Evolutionary conservation across 2,888 invertebrate species (phyloP).

Genomic region (Conomelus anceps): DNA sequence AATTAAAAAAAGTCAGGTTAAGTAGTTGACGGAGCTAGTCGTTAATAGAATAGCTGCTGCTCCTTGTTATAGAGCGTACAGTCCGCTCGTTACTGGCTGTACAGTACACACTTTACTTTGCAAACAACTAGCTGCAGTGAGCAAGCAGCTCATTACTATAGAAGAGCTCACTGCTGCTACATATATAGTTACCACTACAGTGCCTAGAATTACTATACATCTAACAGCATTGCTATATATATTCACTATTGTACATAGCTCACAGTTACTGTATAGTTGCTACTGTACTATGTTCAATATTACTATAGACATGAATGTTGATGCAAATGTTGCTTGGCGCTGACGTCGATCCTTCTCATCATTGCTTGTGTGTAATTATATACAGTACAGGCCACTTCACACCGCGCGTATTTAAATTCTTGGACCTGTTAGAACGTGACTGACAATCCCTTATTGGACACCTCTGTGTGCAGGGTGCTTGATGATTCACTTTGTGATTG

Average conservation of each 20-base stretch:
- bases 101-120: not conserved
- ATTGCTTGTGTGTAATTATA: not conserved
- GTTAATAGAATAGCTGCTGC: not conserved
- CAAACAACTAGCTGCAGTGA: no score
- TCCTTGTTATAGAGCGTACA: not conserved
- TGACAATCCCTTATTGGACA: not conserved
- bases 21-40: not conserved
- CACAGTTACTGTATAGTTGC: not conserved
- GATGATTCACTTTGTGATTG: not conserved
- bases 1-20: not conserved
- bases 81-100: not conserved
- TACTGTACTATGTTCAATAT: not conserved
- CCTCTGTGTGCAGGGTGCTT: not conserved
- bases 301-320: not conserved
- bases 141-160: not conserved
- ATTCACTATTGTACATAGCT: no score
- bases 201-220: not conserved
- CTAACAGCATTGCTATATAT: not conserved
- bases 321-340: not conserved
- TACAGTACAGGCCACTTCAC: not conserved
- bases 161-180: not conserved
- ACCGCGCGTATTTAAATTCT: not conserved
- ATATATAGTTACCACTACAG: not conserved
- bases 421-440: not conserved
- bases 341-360: not conserved